Base-by-base conservation (phyloP, 2,113 vertebrate species). In the Callionymus lyra region DNA sequence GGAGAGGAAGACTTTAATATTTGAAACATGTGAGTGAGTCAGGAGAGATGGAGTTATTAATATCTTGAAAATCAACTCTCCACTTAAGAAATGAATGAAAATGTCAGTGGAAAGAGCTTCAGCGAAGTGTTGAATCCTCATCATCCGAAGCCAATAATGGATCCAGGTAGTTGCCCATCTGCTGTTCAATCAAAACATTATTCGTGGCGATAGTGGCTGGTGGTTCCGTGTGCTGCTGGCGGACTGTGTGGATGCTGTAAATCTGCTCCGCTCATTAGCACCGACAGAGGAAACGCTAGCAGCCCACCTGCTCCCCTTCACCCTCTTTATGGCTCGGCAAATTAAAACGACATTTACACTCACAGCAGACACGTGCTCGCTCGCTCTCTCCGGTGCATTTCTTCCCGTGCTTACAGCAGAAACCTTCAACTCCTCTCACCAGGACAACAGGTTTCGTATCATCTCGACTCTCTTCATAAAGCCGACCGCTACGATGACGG, bases 221-320 rank as follows among this genome's bases (percentile, higher is more conserved):
- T 66, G 47, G 50, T 59, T 60, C 37, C 16, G 41, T 37, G 33
- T 47, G 52, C 40, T 42, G 55, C 43, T 46, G 58, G 47, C 40
- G 41, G 54, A 48, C 42, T 48, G 56, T 48, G 44, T 52, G 53
- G 16, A 44, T 62, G 73, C 62, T 68, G 65, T 80, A 80, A 79
- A 82, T 81, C 70, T 65, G 58, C 46, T 39, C 50, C 64, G 58
- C 77, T 82, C 77, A 82, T 83, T 77, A 82, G 73, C 45, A 38
- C 53, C 54, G 72, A 77, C 77, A 77, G 63, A 65, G 65, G 53
- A 63, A 79, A 69, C 64, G 56, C 56, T 67, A 59, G 65, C 55
- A 69, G 64, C 69, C 67, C 79, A 83, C 74, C 76, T 80, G 77
- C 73, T 79, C 55, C 59, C 65, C 66, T 78, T 73, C 69, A 75